Base-by-base conservation (phyloP, 2,888 invertebrate species). In the Serripes groenlandicus region DNA sequence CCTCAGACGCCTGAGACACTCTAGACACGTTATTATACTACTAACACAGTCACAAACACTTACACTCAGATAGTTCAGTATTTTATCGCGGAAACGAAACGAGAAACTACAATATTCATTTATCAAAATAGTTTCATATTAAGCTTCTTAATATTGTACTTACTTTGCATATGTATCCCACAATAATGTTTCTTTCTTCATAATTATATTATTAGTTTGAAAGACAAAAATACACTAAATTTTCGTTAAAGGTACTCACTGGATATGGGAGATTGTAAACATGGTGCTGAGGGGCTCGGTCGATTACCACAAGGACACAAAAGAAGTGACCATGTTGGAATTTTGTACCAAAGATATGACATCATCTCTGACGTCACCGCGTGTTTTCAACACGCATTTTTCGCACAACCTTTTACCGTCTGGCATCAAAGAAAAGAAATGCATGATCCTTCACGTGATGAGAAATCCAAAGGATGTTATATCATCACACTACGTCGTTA, bases 191-290 rank as follows among this genome's bases (percentile, higher is more conserved):
- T n/a, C n/a, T n/a, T n/a, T n/a, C n/a, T n/a, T n/a, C n/a, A n/a
- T n/a, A n/a, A n/a, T n/a, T n/a, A n/a, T n/a, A n/a, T n/a, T n/a
- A n/a, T n/a, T n/a, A n/a, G n/a, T n/a, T n/a, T n/a, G n/a, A n/a
- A n/a, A n/a, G n/a, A n/a, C n/a, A n/a, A n/a, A n/a, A n/a, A n/a
- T n/a, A n/a, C n/a, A n/a, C n/a, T n/a, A n/a, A n/a, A n/a, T n/a
- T n/a, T n/a, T n/a, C n/a, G n/a, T n/a, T n/a, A n/a, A 5, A 64
- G 64, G 64, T 34, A 64, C 64, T n/a, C 64, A 64, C 11, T 64
- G 64, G 64, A 18, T 23, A 11, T 64, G 64, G 64, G 64, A 64
- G 30, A 64, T 64, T 21, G 15, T 32, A 2, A 64, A 64, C 32
- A 64, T 64, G 64, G 9, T 64, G 15, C 64, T 64, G 18, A 11